Evolutionary conservation across 1,140 invertebrate genomes (phyloP).

Genomic region (Solenopsis fugax): DNA sequence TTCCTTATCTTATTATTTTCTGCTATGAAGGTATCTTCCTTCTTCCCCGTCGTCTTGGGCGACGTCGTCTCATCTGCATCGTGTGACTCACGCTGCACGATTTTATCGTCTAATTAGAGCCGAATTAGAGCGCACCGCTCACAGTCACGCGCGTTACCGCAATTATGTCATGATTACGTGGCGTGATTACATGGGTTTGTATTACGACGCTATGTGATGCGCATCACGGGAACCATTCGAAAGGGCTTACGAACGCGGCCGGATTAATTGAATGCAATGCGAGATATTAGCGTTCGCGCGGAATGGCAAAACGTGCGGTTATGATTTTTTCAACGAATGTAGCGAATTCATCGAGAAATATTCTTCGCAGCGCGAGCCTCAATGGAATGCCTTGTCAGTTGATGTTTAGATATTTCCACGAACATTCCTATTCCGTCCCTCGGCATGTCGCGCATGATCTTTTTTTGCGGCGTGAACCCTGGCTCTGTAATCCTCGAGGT

Average conservation of each 20-base stretch:
- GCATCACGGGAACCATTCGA: slow-evolving; percentile 25
- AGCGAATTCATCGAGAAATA: neutral
- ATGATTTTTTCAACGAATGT: neutral
- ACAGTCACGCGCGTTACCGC: slow-evolving; percentile 31
- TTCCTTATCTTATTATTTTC: neutral
- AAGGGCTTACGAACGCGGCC: slow-evolving; percentile 41
- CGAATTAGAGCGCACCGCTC: slow-evolving; percentile 30
- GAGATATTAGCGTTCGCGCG: neutral
- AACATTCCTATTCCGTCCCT: neutral
- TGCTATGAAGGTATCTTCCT: neutral
- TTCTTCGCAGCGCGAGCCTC: neutral
- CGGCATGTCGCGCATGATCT: neutral
- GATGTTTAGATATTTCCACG: neutral
- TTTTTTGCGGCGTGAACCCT: neutral
- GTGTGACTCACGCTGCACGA: neutral
- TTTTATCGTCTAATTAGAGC: slow-evolving; percentile 59
- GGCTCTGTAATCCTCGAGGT: neutral
- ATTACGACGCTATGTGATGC: slow-evolving; percentile 45
- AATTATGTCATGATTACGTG: slow-evolving; percentile 61
- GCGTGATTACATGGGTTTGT: slow-evolving; percentile 46
- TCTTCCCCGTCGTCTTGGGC: neutral
- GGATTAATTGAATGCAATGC: slow-evolving; percentile 33
- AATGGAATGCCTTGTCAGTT: neutral
- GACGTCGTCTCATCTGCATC: neutral
- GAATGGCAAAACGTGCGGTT: neutral